These are phyloP conservation scores for Macrochelys suwanniensis DNA, from an alignment of 2,797 vertebrate species.

Conservation along the genomic window DNA sequence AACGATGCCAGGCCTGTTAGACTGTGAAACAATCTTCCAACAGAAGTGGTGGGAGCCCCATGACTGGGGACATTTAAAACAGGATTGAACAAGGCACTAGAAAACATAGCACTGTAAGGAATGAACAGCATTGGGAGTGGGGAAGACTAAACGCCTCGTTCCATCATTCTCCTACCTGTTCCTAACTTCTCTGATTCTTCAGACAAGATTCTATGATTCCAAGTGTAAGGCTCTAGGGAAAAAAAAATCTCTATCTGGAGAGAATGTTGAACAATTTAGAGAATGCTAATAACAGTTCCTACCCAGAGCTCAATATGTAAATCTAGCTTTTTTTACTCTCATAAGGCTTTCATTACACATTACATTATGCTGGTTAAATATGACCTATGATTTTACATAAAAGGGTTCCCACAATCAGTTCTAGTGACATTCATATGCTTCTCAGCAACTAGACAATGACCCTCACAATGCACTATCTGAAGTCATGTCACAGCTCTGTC, in stretches of 20 bases:
- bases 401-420: neutral
- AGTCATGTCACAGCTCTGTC: conserved; percentile 7
- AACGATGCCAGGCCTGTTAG: neutral
- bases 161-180: neutral
- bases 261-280: neutral
- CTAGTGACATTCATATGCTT: conserved; percentile 1
- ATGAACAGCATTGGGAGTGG: neutral
- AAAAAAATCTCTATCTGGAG: neutral
- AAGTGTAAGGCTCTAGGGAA: neutral
- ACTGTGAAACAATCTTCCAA: neutral
- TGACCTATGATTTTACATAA: neutral
- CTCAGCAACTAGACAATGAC: neutral
- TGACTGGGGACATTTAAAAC: neutral
- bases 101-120: neutral
- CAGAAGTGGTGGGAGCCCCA: neutral
- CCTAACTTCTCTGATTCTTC: neutral
- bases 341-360: neutral
- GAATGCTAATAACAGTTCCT: neutral
- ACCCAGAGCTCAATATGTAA: neutral
- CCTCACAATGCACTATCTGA: neutral
- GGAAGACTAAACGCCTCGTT: neutral
- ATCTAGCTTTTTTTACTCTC: neutral
- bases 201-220: neutral
- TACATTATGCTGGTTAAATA: neutral
- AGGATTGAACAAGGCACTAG: neutral